Base-by-base conservation (phyloP, 2,113 vertebrate genomes). In the Smithornis capensis region DNA sequence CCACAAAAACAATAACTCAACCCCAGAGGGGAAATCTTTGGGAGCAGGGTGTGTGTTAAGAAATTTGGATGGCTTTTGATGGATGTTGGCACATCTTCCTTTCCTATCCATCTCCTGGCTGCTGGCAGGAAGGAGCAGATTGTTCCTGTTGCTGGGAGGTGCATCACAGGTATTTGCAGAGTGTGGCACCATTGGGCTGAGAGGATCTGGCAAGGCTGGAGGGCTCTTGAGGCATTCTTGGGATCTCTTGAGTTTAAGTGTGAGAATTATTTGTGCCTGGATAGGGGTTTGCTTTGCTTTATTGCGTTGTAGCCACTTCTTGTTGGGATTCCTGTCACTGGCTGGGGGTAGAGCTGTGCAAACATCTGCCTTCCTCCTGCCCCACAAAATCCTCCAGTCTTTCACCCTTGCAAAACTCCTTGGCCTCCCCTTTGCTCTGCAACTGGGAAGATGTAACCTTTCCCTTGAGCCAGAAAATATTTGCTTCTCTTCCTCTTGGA, bases 381-480 rank as follows among this genome's bases (percentile, higher is more conserved):
- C 44, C 44, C 35, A 19, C 15, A 56, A 84, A 89, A 93, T 28
- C 35, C 44, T 82, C 13, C 55, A 45, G 29, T 33, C 49, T 94
- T 64, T 96, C 71, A 86, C 37, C 37, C 68, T 42, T 57, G 47
- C 88, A 64, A 65, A 95, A 55, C 37, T 83, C 60, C 29, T 57
- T 33, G 60, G 21, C 55, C 25, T 87, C 9, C 18, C 5, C 63
- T 7, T 90, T 76, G 44, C 68, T 86, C 95, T 91, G 92, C 89
- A 96, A 91, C 53, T 90, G 87, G 87, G 74, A 69, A 94, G 33
- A 53, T 44, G 86, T 47, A 85, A 69, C 67, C 67, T 65, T 94
- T 90, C 55, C 69, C 37, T 90, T 50, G 29, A 93, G 78, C 45
- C 70, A 87, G 62, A 60, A 70, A 87, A 24, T n/a, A 65, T 45